Percentiles rank a stretch among this genome's conserved stretches.
phyloP scores from a whole-genome alignment of 1,140 invertebrate genomes.

The Marisa cornuarietis region DNA sequence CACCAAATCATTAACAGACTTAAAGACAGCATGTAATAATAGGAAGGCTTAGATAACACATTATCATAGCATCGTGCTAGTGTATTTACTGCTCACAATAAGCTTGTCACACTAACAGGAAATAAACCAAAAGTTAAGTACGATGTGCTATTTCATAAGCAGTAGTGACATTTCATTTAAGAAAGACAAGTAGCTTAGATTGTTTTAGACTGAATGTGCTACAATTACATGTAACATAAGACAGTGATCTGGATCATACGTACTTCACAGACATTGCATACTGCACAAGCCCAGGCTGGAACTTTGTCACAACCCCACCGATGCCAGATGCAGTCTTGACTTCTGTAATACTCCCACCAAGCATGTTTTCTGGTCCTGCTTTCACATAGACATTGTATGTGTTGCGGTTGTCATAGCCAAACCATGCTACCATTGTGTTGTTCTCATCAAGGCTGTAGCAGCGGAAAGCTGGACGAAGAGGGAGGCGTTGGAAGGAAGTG shows the following conservation, averaged over 20 bases:
- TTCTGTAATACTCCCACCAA: conserved; percentile 15
- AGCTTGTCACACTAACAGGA: too few species aligned
- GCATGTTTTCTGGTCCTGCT: conserved; percentile 39
- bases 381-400: conserved; percentile 49
- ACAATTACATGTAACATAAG: too few species aligned
- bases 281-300: conserved; percentile 32
- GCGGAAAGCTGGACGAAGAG: conserved; percentile 38
- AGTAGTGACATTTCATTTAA: too few species aligned
- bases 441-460: conserved; percentile 33
- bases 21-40: too few species aligned
- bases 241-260: background rate
- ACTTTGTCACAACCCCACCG: conserved; percentile 34
- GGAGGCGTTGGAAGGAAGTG: conserved; percentile 24
- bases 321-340: background rate
- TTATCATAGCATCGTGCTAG: too few species aligned
- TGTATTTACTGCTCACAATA: too few species aligned
- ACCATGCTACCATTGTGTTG: conserved; percentile 39
- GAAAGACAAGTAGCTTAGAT: too few species aligned
- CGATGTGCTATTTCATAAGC: too few species aligned
- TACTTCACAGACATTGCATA: conserved; percentile 45
- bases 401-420: conserved; percentile 53
- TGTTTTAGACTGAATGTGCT: too few species aligned
- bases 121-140: too few species aligned
- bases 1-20: too few species aligned
- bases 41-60: too few species aligned